phyloP scores from a whole-genome alignment of 2,113 vertebrate species.

The Eptesicus fuscus region DNA sequence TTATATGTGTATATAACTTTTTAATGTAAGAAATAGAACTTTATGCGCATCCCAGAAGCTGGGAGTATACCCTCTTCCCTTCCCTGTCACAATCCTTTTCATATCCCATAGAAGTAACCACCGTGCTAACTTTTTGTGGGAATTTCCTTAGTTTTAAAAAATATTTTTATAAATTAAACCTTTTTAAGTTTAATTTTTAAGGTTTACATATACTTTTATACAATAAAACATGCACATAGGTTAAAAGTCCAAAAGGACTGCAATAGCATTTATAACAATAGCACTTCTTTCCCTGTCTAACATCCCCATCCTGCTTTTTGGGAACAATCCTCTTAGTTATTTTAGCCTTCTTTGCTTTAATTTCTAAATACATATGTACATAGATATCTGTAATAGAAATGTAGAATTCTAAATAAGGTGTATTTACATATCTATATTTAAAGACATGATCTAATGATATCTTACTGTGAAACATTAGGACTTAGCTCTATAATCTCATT shows the following conservation, averaged over 20 bases:
- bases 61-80: neutral
- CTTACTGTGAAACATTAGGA: neutral
- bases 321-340: neutral
- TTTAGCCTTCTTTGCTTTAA: neutral
- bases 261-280: neutral
- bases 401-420: neutral
- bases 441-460: neutral
- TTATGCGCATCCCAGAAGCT: neutral
- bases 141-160: neutral
- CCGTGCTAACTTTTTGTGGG: neutral
- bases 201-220: neutral
- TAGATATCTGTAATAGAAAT: neutral
- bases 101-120: neutral
- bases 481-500: neutral
- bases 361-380: neutral
- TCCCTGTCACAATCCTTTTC: neutral
- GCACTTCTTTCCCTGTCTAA: neutral
- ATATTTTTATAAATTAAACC: neutral
- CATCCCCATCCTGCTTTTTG: neutral
- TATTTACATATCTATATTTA: neutral
- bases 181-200: neutral
- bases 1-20: neutral
- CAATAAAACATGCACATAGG: neutral
- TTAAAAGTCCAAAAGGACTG: neutral
- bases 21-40: neutral